These are phyloP conservation scores for Portevinia maculata DNA, from an alignment of 2,888 invertebrate species.

Conservation along the genomic window DNA sequence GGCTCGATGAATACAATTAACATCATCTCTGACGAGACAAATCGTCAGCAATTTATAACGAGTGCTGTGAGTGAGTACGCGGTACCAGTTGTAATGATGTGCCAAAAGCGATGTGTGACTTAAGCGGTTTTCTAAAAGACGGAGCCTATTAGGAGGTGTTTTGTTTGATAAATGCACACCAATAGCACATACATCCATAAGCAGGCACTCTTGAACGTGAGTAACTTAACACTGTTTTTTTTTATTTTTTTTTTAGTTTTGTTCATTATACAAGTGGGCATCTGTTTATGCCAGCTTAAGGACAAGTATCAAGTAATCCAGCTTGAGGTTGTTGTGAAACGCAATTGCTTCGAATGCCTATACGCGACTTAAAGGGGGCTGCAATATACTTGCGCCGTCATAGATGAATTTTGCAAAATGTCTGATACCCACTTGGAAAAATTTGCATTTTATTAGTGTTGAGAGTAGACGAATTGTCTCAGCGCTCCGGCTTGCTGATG, in stretches of 20 bases:
- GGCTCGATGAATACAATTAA: conserved; percentile 57
- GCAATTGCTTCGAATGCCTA: conserved; percentile 31
- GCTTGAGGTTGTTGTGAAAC: conserved; percentile 35
- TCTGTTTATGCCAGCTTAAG: conserved; percentile 53
- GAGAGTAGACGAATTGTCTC: conserved; percentile 34
- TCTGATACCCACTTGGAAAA: conserved; percentile 31
- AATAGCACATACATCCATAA: conserved; percentile 1
- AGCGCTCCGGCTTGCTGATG: conserved; percentile 9
- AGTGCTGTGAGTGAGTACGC: conserved; percentile 42
- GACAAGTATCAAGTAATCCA: conserved; percentile 20
- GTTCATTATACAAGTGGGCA: conserved; percentile 42
- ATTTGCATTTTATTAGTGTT: conserved; percentile 54
- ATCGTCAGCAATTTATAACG: conserved; percentile 67
- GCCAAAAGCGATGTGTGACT: conserved; percentile 22
- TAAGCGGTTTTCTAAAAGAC: conserved; percentile 40
- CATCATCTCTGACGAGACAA: conserved; percentile 62
- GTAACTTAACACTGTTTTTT: conserved; percentile 61
- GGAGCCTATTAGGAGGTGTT: conserved; percentile 36
- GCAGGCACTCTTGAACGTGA: conserved; percentile 44
- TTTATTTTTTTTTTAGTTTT: background rate
- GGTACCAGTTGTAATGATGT: conserved; percentile 28
- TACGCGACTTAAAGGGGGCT: conserved; percentile 6
- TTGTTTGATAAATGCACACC: conserved; percentile 44
- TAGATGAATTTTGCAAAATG: conserved; percentile 21
- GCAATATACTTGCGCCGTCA: conserved; percentile 31